Base-by-base conservation (phyloP, 2,888 invertebrate genomes). In the Standfussiana lucernea region DNA sequence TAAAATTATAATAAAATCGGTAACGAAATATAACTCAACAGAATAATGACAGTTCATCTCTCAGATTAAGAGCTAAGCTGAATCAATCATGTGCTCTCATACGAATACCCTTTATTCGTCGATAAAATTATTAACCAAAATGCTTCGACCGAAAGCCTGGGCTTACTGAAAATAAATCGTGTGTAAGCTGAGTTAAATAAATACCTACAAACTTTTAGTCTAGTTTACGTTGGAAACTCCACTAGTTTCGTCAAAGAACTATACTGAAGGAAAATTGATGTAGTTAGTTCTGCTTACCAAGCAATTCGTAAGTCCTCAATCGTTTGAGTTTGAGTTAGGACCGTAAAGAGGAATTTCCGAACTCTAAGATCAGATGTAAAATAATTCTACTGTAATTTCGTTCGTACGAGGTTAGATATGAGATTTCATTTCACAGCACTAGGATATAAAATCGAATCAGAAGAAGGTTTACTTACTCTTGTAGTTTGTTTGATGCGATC, bases 51-150 rank as follows among this genome's bases (percentile, higher is more conserved):
- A 80, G 47, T 84, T 61, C 50, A 82, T 59, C 74, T 84, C 32
- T 40, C 67, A 53, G 75, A 80, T 82, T 80, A 79, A 53, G n/a
- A 21, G 75, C 62, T 75, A 35, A 53, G 15, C 45, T 59, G 81
- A 64, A 75, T 70, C 67, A 85, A 75, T 81, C 70, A 70, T 59
- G 81, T 64, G 64, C 32, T 32, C 59, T 82, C 70, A 62, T 67
- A 84, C 37, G 70, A 75, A 64, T 71, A 56, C 18, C 37, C 15
- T 56, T 84, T 80, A 81, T 81, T 82, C 42, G 67, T 61, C n/a
- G 65, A 84, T 80, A 84, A 80, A 84, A 62, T 69, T 45, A 45
- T 42, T 50, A 37, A 73, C 74, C 56, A 67, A 83, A 80, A 84
- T 73, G 45, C 28, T 83, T 32, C 40, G n/a, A 61, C 40, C n/a